Conservation (phyloP, 2,888 invertebrate genomes). For the Brenthis ino region DNA sequence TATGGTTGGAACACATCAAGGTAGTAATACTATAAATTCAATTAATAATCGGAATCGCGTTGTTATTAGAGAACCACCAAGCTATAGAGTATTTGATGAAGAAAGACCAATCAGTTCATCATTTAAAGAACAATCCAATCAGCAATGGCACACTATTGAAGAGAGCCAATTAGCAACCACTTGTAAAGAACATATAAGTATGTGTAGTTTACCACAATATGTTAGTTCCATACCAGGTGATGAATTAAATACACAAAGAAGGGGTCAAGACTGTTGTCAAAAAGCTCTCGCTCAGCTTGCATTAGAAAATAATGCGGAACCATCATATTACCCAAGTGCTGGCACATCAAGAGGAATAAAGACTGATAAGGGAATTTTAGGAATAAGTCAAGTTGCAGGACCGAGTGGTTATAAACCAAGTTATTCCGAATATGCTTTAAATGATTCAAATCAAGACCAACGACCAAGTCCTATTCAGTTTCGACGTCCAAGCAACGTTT, state of each 20-base stretch:
- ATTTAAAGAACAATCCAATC: slow-evolving; percentile 12
- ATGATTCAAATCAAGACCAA: background rate
- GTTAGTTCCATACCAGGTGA: background rate
- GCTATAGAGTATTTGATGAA: slow-evolving; percentile 27
- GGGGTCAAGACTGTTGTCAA: background rate
- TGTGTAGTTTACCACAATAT: slow-evolving; percentile 19
- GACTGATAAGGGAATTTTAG: slow-evolving; percentile 20
- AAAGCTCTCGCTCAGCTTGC: background rate
- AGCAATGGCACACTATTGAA: slow-evolving; percentile 35
- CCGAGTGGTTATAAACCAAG: slow-evolving; percentile 26
- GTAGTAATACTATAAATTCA: too few species aligned
- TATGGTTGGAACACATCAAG: background rate
- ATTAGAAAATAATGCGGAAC: background rate
- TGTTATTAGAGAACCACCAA: slow-evolving; percentile 25
- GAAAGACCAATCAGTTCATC: slow-evolving; percentile 28
- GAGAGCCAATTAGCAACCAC: slow-evolving; percentile 19
- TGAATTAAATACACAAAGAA: background rate
- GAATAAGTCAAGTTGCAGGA: slow-evolving; percentile 26
- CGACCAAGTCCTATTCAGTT: background rate
- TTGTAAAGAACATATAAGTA: slow-evolving; percentile 16
- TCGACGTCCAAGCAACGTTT: background rate
- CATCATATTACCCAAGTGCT: background rate
- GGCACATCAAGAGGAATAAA: slow-evolving; percentile 9
- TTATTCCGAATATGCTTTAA: slow-evolving; percentile 1
- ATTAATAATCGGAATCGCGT: slow-evolving; percentile 6